A percentile compares a stretch with the other conserved stretches of the same genome.
Evolutionary conservation across 2,113 vertebrate genomes (phyloP).

Genomic region (Fulica atra): DNA sequence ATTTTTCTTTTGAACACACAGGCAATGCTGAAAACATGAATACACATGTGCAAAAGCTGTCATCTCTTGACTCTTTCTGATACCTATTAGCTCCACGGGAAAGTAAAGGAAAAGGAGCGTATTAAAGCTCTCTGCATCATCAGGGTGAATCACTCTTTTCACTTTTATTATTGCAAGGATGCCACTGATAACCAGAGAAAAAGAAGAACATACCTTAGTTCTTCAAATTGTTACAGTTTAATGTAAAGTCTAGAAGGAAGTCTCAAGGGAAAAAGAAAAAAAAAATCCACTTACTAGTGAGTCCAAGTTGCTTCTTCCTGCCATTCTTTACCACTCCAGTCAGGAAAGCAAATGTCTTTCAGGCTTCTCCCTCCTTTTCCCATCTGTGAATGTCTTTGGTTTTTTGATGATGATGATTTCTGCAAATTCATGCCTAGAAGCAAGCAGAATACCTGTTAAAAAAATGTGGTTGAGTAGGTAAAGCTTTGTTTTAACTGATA

Average conservation of each 20-base stretch:
- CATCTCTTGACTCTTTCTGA: slow-evolving; percentile 63
- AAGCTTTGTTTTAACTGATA: not conserved
- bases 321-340: not conserved
- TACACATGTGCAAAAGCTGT: slow-evolving; percentile 65
- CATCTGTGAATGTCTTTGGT: not conserved
- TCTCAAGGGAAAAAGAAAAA: not conserved
- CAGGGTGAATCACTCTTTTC: slow-evolving; percentile 63
- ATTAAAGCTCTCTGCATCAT: slow-evolving; percentile 60
- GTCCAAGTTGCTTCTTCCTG: not conserved
- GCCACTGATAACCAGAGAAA: slow-evolving; percentile 48
- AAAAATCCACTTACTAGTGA: not conserved
- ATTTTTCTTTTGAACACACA: slow-evolving; percentile 65
- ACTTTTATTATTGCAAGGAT: slow-evolving; percentile 53
- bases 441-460: not conserved
- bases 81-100: slow-evolving; percentile 63
- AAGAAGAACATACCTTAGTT: slow-evolving; percentile 15
- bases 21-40: slow-evolving; percentile 70
- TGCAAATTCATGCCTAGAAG: not conserved
- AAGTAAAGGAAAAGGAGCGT: slow-evolving; percentile 52
- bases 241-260: not conserved
- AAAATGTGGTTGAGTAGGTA: not conserved
- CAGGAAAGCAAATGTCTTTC: not conserved
- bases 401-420: not conserved
- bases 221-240: not conserved
- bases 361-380: not conserved